These are phyloP conservation scores for Rhagoletis pomonella DNA, from an alignment of 1,140 invertebrate genomes.

Conservation along the genomic window DNA sequence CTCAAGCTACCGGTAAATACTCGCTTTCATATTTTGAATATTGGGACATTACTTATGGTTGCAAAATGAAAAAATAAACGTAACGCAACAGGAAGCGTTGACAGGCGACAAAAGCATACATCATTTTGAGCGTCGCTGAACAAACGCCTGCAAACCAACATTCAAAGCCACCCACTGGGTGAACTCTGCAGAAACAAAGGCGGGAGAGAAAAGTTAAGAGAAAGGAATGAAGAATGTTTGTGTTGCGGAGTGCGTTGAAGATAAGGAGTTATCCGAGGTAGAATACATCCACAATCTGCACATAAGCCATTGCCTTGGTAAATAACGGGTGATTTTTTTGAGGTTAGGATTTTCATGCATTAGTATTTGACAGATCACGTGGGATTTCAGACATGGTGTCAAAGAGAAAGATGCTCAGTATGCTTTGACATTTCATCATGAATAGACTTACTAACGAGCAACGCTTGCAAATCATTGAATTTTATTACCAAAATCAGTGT, in stretches of 20 bases:
- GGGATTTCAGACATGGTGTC: too few species aligned
- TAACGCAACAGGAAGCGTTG: slow-evolving; percentile 23
- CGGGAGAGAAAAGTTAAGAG: neutral
- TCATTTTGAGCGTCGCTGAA: neutral
- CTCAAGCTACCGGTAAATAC: neutral
- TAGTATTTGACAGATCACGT: too few species aligned
- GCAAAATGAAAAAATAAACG: neutral
- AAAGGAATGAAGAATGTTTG: neutral
- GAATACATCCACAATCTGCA: too few species aligned
- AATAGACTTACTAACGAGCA: too few species aligned
- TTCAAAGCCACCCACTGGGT: neutral
- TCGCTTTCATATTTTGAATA: neutral
- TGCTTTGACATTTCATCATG: too few species aligned
- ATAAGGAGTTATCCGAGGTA: neutral
- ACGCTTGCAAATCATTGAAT: too few species aligned
- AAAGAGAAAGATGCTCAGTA: too few species aligned
- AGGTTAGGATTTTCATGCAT: too few species aligned
- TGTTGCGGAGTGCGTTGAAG: neutral
- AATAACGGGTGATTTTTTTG: too few species aligned
- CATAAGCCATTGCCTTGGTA: too few species aligned
- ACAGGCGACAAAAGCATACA: slow-evolving; percentile 46
- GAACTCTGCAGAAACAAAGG: neutral
- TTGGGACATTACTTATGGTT: slow-evolving; percentile 2
- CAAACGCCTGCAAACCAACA: neutral
- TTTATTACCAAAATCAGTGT: too few species aligned